Base-by-base conservation (phyloP, 2,113 vertebrate genomes). In the Entosphenus tridentatus region DNA sequence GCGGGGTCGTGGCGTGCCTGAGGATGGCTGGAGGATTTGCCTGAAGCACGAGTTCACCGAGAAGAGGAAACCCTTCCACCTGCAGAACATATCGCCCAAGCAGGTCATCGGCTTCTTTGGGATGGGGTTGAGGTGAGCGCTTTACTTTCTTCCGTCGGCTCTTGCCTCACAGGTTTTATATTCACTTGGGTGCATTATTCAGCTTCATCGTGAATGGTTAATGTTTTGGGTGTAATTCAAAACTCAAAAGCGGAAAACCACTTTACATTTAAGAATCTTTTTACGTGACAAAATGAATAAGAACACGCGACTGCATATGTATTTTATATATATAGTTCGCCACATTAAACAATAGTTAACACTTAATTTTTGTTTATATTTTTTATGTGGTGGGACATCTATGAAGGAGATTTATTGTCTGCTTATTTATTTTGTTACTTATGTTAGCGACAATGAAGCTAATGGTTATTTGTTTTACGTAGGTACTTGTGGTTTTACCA, bases 401-500 rank as follows among this genome's bases (percentile, higher is more conserved):
- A 39, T 39, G 39, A 39, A 39, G 39, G 39, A 39, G 13, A 57
- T 62, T 11, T 8, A 67, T 71, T 55, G 7, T 7, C 12, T 68
- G 2, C 8, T 11, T 62, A 21, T 71, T 67, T 57, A 13, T 12
- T 18, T 70, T 55, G 10, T 69, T 55, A 11, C 3, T 39, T 39
- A 3, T 39, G 39, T 39, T 39, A 39, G 39, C 39, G 39, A 39
- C 39, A 39, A 39, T 39, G 4, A 39, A 39, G 39, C 39, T 39
- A 39, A 39, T 39, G 5, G 39, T 39, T 39, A 39, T 39, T 39
- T 39, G 39, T 39, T 39, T 12, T 70, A 69, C 72, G 59, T 73
- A 95, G 93, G 74, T 97, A 97, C 77, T 79, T 95, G 11, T 83
- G 78, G 70, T 97, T 89, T 89, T 96, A 91, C 89, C 81, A 86